These are phyloP conservation scores for Cyclopterus lumpus DNA, from an alignment of 2,797 vertebrate genomes.

Conservation along the genomic window DNA sequence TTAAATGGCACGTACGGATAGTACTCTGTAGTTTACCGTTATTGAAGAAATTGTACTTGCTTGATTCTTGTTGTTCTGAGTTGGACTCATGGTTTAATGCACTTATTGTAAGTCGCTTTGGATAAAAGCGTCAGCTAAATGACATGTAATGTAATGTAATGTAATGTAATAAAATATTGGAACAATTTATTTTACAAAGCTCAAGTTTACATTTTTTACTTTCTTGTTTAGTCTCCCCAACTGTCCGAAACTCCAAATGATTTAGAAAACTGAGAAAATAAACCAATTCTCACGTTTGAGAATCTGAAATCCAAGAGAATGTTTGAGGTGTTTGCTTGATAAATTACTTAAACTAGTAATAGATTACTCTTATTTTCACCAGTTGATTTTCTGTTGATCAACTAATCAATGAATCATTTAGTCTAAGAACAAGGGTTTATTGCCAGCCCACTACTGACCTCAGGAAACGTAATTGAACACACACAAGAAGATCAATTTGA, in stretches of 20 bases:
- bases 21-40: no score
- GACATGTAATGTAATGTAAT: no score
- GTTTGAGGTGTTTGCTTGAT: background rate
- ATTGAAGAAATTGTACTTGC: no score
- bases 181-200: background rate
- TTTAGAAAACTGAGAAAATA: background rate
- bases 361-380: background rate
- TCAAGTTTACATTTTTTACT: background rate
- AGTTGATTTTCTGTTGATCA: background rate
- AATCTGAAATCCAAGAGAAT: background rate
- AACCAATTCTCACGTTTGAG: background rate
- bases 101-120: no score
- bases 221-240: background rate
- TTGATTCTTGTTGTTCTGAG: no score
- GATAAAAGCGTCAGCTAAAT: no score
- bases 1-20: no score
- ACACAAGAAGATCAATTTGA: background rate
- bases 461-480: background rate
- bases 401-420: background rate
- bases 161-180: background rate
- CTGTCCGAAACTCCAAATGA: background rate
- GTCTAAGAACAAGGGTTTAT: background rate
- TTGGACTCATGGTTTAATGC: no score
- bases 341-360: background rate
- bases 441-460: background rate